phyloP scores from a whole-genome alignment of 2,888 invertebrate species.

The Callyntrura sp. region DNA sequence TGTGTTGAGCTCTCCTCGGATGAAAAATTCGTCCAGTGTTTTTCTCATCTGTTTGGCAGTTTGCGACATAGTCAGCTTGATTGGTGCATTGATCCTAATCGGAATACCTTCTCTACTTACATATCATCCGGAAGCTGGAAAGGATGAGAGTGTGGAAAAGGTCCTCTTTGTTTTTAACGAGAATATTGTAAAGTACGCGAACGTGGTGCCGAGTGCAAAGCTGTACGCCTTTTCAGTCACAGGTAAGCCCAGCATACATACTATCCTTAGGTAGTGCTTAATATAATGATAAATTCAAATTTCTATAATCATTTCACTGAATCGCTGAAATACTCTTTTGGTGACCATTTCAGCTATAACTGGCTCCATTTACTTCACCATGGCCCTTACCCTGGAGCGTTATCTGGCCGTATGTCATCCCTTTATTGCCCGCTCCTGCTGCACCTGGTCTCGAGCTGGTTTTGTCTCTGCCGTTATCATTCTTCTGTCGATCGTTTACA shows the following conservation, averaged over 20 bases:
- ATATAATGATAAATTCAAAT: too few species aligned
- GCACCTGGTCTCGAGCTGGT: slow-evolving; percentile 67
- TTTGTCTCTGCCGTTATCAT: slow-evolving; percentile 55
- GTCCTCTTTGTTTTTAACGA: not conserved
- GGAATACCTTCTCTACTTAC: slow-evolving; percentile 88
- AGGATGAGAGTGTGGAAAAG: not conserved
- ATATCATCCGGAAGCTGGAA: slow-evolving; percentile 16
- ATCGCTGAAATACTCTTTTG: not conserved
- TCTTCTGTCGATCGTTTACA: slow-evolving; percentile 25
- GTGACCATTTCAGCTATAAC: slow-evolving; percentile 67
- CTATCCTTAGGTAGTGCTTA: not conserved
- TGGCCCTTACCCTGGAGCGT: slow-evolving; percentile 78
- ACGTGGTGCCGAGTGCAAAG: slow-evolving; percentile 38
- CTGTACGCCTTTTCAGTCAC: slow-evolving; percentile 36
- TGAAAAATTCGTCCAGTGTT: slow-evolving; percentile 90
- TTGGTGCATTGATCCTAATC: slow-evolving; percentile 93
- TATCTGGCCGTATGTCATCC: slow-evolving; percentile 68
- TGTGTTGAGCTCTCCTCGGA: slow-evolving; percentile 30
- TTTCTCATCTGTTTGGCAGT: slow-evolving; percentile 96
- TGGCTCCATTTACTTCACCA: slow-evolving; percentile 77
- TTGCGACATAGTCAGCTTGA: slow-evolving; percentile 95
- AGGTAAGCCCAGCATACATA: slow-evolving; percentile 19
- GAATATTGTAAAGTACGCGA: slow-evolving; percentile 15
- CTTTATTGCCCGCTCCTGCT: not conserved
- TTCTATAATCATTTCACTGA: too few species aligned